Evolutionary conservation across 2,888 invertebrate genomes (phyloP).

Genomic region (Aplocera efformata): DNA sequence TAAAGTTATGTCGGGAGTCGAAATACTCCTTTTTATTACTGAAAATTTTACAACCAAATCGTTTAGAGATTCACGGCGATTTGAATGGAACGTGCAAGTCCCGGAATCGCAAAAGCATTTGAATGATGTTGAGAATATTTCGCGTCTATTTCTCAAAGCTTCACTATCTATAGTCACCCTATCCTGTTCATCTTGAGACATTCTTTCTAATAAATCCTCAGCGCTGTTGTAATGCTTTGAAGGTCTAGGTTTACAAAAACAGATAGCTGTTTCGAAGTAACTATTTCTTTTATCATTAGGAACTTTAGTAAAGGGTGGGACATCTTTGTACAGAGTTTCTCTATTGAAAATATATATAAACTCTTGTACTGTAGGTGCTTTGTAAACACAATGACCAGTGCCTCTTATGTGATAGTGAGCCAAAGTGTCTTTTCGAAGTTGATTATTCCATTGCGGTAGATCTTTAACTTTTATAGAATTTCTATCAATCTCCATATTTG

Average conservation of each 20-base stretch:
- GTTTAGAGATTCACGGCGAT: constrained; percentile 48
- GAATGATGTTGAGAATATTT: constrained; percentile 60
- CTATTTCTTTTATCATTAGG: constrained; percentile 58
- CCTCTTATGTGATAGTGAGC: constrained; percentile 72
- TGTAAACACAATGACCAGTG: constrained; percentile 72
- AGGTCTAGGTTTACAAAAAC: constrained; percentile 67
- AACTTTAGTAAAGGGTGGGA: constrained; percentile 54
- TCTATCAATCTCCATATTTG: constrained; percentile 69
- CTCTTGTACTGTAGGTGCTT: constrained; percentile 65
- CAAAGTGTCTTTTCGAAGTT: constrained; percentile 64
- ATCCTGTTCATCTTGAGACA: constrained; percentile 43
- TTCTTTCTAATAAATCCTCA: constrained; percentile 63
- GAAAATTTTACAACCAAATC: constrained; percentile 68
- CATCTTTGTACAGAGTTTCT: constrained; percentile 60
- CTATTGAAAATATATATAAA: constrained; percentile 72
- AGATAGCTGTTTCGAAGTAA: constrained; percentile 72
- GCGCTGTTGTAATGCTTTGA: constrained; percentile 68
- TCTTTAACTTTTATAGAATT: constrained; percentile 55
- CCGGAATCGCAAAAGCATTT: constrained; percentile 70
- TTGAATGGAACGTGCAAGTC: constrained; percentile 58
- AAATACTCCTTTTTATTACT: constrained; percentile 69
- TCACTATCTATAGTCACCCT: constrained; percentile 56
- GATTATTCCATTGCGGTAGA: constrained; percentile 55
- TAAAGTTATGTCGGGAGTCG: constrained; percentile 69
- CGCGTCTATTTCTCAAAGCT: constrained; percentile 46